phyloP scores from a whole-genome alignment of 2,888 invertebrate species.

The Psylliodes chrysocephalus region DNA sequence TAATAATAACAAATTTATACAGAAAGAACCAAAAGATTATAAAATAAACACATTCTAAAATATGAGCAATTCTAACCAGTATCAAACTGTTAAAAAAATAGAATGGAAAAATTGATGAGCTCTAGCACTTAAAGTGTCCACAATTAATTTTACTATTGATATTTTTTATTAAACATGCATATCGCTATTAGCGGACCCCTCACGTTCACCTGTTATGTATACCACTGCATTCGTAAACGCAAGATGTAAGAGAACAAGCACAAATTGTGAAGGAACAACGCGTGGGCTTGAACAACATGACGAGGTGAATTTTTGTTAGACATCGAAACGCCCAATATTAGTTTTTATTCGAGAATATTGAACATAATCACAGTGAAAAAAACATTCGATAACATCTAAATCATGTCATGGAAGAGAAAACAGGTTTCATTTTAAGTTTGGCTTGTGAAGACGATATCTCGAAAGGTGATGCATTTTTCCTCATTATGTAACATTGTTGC shows the following conservation, averaged over 20 bases:
- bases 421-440: constrained; percentile 34
- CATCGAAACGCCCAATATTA: constrained; percentile 41
- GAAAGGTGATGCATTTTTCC: constrained; percentile 13
- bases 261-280: constrained; percentile 30
- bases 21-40: no score
- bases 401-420: constrained; percentile 34
- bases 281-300: constrained; percentile 39
- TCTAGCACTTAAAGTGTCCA: no score
- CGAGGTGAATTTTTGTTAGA: constrained; percentile 39
- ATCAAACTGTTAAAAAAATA: no score
- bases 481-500: constrained; percentile 26
- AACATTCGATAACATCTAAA: constrained; percentile 40
- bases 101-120: no score
- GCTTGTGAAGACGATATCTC: constrained; percentile 4
- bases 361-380: constrained; percentile 40
- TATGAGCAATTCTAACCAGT: no score
- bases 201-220: not conserved
- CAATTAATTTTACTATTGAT: no score
- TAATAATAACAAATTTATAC: no score
- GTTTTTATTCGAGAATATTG: constrained; percentile 41
- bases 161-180: no score
- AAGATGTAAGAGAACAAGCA: constrained; percentile 9
- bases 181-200: no score
- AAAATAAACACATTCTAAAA: no score
- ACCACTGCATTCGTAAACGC: not conserved